These are phyloP conservation scores for Drosophila subsilvestris DNA, from an alignment of 2,888 invertebrate genomes.

Conservation along the genomic window DNA sequence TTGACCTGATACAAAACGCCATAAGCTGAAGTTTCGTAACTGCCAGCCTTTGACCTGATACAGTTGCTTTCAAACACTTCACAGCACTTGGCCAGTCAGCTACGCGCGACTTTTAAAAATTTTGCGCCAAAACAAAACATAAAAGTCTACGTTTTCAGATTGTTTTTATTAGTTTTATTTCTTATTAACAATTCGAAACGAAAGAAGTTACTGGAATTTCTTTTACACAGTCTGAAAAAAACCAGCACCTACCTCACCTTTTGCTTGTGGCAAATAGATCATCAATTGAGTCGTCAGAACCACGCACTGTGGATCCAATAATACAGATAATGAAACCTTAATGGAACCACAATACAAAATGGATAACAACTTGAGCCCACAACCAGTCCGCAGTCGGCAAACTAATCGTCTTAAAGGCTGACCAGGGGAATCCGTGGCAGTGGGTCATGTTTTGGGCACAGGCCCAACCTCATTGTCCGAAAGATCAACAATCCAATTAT, in stretches of 20 bases:
- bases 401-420: conserved; percentile 55
- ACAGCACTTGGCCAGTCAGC: conserved; percentile 12
- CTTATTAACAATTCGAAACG: conserved; percentile 18
- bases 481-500: conserved; percentile 81
- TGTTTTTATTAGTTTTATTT: background rate
- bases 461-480: conserved; percentile 60
- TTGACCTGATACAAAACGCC: no score
- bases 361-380: background rate
- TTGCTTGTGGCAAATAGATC: background rate
- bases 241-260: no score
- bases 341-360: conserved; percentile 17
- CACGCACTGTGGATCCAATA: background rate
- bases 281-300: no score
- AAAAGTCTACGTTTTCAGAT: no score
- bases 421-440: conserved; percentile 1
- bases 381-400: conserved; percentile 2
- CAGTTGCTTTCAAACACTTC: background rate
- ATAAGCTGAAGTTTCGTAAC: no score
- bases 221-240: no score
- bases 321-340: conserved; percentile 15
- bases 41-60: no score
- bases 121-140: no score
- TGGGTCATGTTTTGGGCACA: conserved; percentile 38
- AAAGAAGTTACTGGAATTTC: conserved; percentile 44
- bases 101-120: conserved; percentile 18